Evolutionary conservation across 2,113 vertebrate species (phyloP).

Genomic region (Corynorhinus townsendii): DNA sequence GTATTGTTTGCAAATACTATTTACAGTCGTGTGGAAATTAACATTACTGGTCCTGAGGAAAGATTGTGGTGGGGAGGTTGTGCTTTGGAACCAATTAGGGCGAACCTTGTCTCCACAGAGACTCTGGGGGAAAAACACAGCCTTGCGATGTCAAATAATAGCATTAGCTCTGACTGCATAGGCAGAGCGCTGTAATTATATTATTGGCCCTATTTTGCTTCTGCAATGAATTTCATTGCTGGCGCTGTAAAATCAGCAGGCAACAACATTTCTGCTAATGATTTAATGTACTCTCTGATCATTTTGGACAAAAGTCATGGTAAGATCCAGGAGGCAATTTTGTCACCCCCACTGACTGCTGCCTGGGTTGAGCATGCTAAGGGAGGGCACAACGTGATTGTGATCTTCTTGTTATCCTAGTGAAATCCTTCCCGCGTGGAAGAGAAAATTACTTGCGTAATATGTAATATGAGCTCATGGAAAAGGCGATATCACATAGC

Average conservation of each 20-base stretch:
- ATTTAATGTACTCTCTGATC: conserved; percentile 70
- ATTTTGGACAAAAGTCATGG: conserved; percentile 48
- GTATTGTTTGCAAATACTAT: conserved; percentile 95
- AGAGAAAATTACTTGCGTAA: neutral
- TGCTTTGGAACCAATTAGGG: conserved; percentile 99
- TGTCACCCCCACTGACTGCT: conserved; percentile 4
- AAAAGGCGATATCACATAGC: neutral
- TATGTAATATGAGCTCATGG: neutral
- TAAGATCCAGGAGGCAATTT: conserved; percentile 47
- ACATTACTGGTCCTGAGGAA: conserved; percentile 86
- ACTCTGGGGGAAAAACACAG: conserved; percentile 85
- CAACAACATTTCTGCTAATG: conserved; percentile 71
- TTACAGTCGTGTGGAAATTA: conserved; percentile 93
- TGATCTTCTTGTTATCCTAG: neutral
- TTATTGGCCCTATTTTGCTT: conserved; percentile 82
- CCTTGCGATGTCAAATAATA: conserved; percentile 89
- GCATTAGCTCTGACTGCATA: conserved; percentile 84
- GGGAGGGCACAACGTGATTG: neutral
- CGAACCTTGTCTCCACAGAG: conserved; percentile 85
- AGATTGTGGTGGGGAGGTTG: conserved; percentile 88
- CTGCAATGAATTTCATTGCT: conserved; percentile 78
- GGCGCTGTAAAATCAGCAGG: conserved; percentile 79
- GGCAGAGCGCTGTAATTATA: conserved; percentile 80
- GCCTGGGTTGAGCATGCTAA: neutral
- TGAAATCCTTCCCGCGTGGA: neutral